Percentiles rank a stretch among this genome's conserved stretches.
Conservation (phyloP, 2,888 invertebrate species). For the Acronicta psi region DNA sequence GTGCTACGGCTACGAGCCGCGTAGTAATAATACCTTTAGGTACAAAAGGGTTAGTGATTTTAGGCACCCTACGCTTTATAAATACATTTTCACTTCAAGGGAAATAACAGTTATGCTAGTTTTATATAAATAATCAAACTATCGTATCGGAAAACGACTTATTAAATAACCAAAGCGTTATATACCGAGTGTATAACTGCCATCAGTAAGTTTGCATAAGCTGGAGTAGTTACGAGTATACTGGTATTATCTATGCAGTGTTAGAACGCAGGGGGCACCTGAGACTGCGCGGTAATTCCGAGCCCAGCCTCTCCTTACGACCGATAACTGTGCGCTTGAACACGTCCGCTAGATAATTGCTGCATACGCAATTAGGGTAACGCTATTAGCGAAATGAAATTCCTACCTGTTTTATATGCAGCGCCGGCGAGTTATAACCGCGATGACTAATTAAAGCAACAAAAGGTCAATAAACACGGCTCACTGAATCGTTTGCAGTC, state of each 20-base stretch:
- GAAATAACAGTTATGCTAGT: constrained; percentile 11
- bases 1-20: constrained; percentile 54
- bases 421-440: constrained; percentile 44
- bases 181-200: constrained; percentile 19
- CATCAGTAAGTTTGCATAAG: constrained; percentile 45
- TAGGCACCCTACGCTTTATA: background rate
- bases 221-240: constrained; percentile 40
- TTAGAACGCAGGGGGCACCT: constrained; percentile 62
- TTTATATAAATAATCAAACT: constrained; percentile 16
- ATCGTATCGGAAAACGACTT: constrained; percentile 33
- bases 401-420: constrained; percentile 55
- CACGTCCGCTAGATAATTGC: constrained; percentile 77
- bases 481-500: constrained; percentile 69
- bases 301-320: constrained; percentile 66
- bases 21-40: constrained; percentile 38
- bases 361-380: constrained; percentile 77
- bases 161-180: constrained; percentile 34
- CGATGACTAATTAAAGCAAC: constrained; percentile 78
- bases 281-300: constrained; percentile 69
- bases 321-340: constrained; percentile 69
- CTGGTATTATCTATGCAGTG: constrained; percentile 53
- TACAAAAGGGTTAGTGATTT: too few species aligned
- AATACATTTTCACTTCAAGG: constrained; percentile 6
- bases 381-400: constrained; percentile 68
- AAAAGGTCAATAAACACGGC: constrained; percentile 76